phyloP scores from a whole-genome alignment of 92 coral and sea anemone species.

The Umimayanthus chanpuru region DNA sequence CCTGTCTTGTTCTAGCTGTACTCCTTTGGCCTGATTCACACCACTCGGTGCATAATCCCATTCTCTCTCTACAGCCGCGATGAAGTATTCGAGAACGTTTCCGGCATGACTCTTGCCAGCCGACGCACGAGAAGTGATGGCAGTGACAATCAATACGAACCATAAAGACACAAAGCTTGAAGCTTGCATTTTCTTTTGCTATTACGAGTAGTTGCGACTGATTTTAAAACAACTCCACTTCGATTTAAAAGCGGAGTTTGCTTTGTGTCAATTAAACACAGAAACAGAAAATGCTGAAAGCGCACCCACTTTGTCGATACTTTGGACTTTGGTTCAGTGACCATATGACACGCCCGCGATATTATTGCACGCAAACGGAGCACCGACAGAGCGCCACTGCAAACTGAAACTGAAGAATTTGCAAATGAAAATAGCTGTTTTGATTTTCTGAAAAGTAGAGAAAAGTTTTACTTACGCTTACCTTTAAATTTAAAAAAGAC shows the following conservation, averaged over 20 bases:
- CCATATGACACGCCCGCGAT: no score
- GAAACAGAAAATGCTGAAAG: no score
- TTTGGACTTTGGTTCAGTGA: no score
- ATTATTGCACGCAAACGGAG: no score
- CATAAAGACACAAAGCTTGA: not conserved
- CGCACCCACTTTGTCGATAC: no score
- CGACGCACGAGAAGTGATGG: not conserved
- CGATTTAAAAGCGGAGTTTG: not conserved
- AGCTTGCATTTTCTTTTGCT: not conserved
- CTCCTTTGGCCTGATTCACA: constrained; percentile 70
- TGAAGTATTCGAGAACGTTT: constrained; percentile 67
- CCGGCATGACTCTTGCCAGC: not conserved
- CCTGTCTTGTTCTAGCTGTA: constrained; percentile 75
- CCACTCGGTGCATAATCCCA: constrained; percentile 97
- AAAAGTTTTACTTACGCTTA: no score
- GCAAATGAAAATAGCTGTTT: no score
- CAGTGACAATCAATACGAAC: not conserved
- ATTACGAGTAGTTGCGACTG: not conserved
- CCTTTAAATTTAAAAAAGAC: no score
- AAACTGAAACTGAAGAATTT: no score
- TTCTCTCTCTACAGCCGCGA: constrained; percentile 75
- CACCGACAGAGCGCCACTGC: no score
- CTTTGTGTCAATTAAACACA: no score
- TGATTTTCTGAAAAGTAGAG: no score
- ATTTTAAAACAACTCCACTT: not conserved